Evolutionary conservation across 1,140 invertebrate species (phyloP).

Genomic region (Dryas iulia): DNA sequence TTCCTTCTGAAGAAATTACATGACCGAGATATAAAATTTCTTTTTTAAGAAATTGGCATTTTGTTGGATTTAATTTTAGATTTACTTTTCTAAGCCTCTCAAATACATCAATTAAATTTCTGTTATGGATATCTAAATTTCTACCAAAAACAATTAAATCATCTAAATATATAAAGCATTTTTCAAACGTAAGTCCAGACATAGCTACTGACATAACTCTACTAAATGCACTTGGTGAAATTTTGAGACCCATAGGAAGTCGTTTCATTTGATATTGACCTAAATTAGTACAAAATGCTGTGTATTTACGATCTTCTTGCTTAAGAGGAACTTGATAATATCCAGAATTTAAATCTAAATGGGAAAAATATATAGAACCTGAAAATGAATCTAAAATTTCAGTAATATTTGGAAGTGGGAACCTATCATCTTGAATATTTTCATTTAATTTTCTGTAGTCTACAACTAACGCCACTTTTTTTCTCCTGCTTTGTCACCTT

Average conservation of each 20-base stretch:
- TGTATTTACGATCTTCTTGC: constrained; percentile 27
- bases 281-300: constrained; percentile 34
- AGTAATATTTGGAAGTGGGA: constrained; percentile 39
- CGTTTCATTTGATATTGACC: constrained; percentile 40
- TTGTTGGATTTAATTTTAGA: constrained; percentile 50
- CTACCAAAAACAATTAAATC: constrained; percentile 36
- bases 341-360: constrained; percentile 28
- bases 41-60: constrained; percentile 51
- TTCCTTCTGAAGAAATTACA: constrained; percentile 40
- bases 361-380: constrained; percentile 35
- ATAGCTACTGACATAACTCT: constrained; percentile 37
- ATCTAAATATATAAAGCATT: constrained; percentile 43
- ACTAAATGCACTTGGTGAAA: constrained; percentile 27
- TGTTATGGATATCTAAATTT: constrained; percentile 29
- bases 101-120: constrained; percentile 35
- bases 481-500: constrained; percentile 17
- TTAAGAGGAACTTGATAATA: constrained; percentile 35
- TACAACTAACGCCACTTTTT: constrained; percentile 40
- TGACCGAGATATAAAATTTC: constrained; percentile 50
- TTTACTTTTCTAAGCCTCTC: constrained; percentile 37
- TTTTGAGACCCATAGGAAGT: constrained; percentile 40
- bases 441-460: constrained; percentile 39
- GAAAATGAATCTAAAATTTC: constrained; percentile 39
- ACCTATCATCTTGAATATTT: constrained; percentile 34
- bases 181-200: constrained; percentile 29